Percentiles rank a stretch among this genome's conserved stretches.
phyloP scores from a whole-genome alignment of 1,140 invertebrate species.

The Drosophila parabipectinata region DNA sequence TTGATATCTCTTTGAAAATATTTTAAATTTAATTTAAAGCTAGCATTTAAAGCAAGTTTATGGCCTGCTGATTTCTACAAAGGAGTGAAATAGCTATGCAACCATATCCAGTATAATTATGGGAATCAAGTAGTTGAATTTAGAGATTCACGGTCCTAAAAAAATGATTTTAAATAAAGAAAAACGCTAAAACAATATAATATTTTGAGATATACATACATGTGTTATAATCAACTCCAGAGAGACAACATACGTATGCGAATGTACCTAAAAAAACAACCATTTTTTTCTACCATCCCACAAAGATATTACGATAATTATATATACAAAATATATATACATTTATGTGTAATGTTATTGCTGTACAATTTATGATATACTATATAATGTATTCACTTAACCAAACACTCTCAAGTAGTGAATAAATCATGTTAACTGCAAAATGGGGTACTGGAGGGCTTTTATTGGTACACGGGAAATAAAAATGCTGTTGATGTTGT shows the following conservation, averaged over 20 bases:
- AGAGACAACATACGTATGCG: conserved; percentile 18
- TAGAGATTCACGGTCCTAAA: neutral
- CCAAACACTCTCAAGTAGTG: conserved; percentile 29
- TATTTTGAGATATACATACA: conserved; percentile 11
- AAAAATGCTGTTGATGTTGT: conserved; percentile 3
- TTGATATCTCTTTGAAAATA: neutral
- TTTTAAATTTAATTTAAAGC: neutral
- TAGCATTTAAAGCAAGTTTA: neutral
- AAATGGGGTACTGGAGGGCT: neutral
- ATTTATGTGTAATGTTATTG: conserved; percentile 21
- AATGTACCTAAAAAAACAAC: conserved; percentile 22
- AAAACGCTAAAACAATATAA: neutral
- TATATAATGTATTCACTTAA: conserved; percentile 5
- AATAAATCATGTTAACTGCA: conserved; percentile 35
- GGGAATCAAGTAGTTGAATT: conserved; percentile 11
- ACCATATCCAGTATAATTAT: conserved; percentile 21
- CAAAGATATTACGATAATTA: conserved; percentile 9
- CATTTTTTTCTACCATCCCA: conserved; percentile 12
- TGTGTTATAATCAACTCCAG: conserved; percentile 10
- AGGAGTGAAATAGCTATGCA: neutral
- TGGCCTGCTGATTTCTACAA: too few species aligned
- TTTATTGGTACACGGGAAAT: neutral
- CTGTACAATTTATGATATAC: conserved; percentile 17
- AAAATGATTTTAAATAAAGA: conserved; percentile 4
- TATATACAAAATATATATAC: conserved; percentile 6